A percentile compares a stretch with the other conserved stretches of the same genome.
Evolutionary conservation across 2,797 vertebrate genomes (phyloP).

Genomic region (Sparidentex hasta): DNA sequence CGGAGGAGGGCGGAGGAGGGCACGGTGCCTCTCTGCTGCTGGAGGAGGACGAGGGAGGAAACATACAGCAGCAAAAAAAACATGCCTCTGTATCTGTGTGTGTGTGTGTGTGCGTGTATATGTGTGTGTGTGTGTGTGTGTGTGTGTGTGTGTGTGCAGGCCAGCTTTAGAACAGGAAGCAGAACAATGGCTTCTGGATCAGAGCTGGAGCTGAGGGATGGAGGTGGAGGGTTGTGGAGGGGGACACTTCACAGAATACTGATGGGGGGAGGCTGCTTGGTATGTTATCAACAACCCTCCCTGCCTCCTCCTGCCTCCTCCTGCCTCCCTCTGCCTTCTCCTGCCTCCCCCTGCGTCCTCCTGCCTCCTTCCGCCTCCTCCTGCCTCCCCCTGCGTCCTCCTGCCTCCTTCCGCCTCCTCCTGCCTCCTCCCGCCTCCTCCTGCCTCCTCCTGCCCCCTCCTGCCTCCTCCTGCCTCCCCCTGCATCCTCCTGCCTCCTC

Average conservation of each 20-base stretch:
- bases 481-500: neutral
- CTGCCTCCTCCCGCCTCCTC: neutral
- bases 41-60: conserved; percentile 63
- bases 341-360: neutral
- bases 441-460: neutral
- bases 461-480: neutral
- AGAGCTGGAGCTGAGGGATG: conserved; percentile 54
- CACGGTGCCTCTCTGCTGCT: conserved; percentile 64
- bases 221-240: conserved; percentile 28
- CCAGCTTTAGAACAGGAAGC: conserved; percentile 84
- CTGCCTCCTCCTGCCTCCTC: neutral
- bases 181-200: conserved; percentile 75
- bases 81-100: conserved; percentile 38
- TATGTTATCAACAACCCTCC: conserved; percentile 58
- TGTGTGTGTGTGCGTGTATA: conserved; percentile 12
- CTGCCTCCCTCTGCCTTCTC: neutral
- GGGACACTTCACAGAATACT: conserved; percentile 25
- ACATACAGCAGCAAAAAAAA: conserved; percentile 71
- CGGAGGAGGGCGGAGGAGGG: conserved; percentile 47
- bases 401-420: neutral
- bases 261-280: conserved; percentile 28
- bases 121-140: conserved; percentile 8
- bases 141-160: conserved; percentile 31
- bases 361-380: neutral
- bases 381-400: neutral